Conservation (phyloP, 2,888 invertebrate species). For the Heliconius aoede region DNA sequence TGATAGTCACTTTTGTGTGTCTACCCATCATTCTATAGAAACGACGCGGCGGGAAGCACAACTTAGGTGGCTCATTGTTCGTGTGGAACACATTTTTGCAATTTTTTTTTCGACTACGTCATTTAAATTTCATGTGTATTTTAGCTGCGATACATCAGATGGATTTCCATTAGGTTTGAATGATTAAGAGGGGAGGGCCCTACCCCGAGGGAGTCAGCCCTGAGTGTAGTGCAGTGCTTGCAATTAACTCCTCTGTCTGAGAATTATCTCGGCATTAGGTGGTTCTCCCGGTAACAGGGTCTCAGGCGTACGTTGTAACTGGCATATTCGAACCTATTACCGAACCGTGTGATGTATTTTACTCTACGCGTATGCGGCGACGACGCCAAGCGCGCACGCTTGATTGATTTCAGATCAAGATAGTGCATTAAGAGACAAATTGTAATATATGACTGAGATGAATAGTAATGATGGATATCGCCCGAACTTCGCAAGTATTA, state of each 20-base stretch:
- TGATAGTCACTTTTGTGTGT: conserved; percentile 74
- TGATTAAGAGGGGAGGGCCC: conserved; percentile 67
- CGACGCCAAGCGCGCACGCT: conserved; percentile 35
- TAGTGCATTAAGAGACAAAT: conserved; percentile 45
- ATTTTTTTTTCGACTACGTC: conserved; percentile 64
- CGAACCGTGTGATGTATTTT: conserved; percentile 31
- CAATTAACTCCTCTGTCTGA: conserved; percentile 79
- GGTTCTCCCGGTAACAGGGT: conserved; percentile 44
- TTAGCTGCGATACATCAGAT: conserved; percentile 65
- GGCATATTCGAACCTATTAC: conserved; percentile 18
- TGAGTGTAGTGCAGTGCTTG: conserved; percentile 75
- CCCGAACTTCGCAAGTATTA: conserved; percentile 13
- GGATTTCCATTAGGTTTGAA: conserved; percentile 78
- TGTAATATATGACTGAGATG: conserved; percentile 41
- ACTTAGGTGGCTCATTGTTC: conserved; percentile 82
- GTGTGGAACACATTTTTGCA: conserved; percentile 64
- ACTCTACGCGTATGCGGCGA: not conserved
- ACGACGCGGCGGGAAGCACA: conserved; percentile 74
- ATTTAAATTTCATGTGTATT: conserved; percentile 81
- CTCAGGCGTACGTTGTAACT: conserved; percentile 31
- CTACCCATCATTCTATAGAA: conserved; percentile 78
- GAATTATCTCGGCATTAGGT: conserved; percentile 75
- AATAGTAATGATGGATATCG: conserved; percentile 20
- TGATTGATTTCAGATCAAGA: conserved; percentile 45
- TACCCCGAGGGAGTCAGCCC: conserved; percentile 59